Percentiles rank a stretch among this genome's conserved stretches.
phyloP scores from a whole-genome alignment of 2,888 invertebrate species.

The Cheilosia impressa region DNA sequence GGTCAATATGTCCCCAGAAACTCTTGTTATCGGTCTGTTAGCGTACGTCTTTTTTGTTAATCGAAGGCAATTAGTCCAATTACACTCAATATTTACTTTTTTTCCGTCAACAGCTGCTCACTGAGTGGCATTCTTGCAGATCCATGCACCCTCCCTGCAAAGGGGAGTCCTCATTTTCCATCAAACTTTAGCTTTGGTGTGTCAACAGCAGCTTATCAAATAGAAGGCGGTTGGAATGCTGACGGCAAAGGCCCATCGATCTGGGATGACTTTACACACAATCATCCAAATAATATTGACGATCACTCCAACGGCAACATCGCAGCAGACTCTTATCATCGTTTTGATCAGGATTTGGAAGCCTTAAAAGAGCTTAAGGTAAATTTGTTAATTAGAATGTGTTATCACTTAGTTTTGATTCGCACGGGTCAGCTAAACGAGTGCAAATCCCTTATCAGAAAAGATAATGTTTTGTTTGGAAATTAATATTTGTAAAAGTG shows the following conservation, averaged over 20 bases:
- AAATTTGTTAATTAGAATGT: neutral
- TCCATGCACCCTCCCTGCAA: slow-evolving; percentile 42
- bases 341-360: slow-evolving; percentile 85
- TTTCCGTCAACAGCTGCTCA: slow-evolving; percentile 8
- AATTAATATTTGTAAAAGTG: too few species aligned
- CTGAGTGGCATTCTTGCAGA: slow-evolving; percentile 12
- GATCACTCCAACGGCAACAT: slow-evolving; percentile 85
- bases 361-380: slow-evolving; percentile 85
- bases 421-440: neutral
- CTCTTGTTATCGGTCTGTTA: slow-evolving; percentile 22
- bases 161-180: slow-evolving; percentile 77
- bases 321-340: slow-evolving; percentile 86
- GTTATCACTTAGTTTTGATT: neutral
- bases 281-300: slow-evolving; percentile 81
- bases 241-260: slow-evolving; percentile 85
- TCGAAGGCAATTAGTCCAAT: slow-evolving; percentile 3
- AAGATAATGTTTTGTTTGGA: neutral
- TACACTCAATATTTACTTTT: neutral
- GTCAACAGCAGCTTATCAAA: slow-evolving; percentile 79
- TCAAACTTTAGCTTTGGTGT: slow-evolving; percentile 78
- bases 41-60: slow-evolving; percentile 25
- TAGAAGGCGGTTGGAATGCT: slow-evolving; percentile 80
- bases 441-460: slow-evolving; percentile 20
- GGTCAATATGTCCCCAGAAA: slow-evolving; percentile 44
- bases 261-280: slow-evolving; percentile 84